Percentiles rank a stretch among this genome's conserved stretches.
Evolutionary conservation across 2,797 vertebrate species (phyloP).

Genomic region (Rhynchonycteris naso): DNA sequence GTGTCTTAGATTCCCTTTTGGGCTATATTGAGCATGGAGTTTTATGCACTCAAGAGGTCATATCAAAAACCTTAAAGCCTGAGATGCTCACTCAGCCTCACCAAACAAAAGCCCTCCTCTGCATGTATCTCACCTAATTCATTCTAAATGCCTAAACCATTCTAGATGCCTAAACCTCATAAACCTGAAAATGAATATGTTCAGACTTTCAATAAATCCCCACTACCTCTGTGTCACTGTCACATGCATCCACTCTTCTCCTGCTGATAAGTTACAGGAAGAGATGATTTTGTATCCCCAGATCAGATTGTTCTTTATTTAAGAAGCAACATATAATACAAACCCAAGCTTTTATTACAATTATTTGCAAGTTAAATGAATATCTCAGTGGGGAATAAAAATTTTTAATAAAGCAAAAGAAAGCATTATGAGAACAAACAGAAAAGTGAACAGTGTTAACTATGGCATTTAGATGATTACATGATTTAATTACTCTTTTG

Average conservation of each 20-base stretch:
- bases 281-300: neutral
- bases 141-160: neutral
- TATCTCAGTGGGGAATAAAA: slow-evolving; percentile 64
- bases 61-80: neutral
- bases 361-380: slow-evolving; percentile 71
- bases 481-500: slow-evolving; percentile 79
- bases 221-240: neutral
- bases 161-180: neutral
- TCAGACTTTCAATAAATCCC: neutral
- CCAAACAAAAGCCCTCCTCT: neutral
- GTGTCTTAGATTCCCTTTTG: neutral
- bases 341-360: slow-evolving; percentile 85
- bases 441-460: slow-evolving; percentile 72
- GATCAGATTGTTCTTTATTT: neutral
- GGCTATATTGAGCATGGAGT: neutral
- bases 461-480: slow-evolving; percentile 75
- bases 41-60: neutral
- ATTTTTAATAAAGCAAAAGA: slow-evolving; percentile 67
- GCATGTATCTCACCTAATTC: neutral
- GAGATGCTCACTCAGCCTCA: neutral
- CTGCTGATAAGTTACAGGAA: neutral
- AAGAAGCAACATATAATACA: slow-evolving; percentile 75
- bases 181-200: neutral
- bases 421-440: slow-evolving; percentile 76
- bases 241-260: neutral